A percentile compares a stretch with the other conserved stretches of the same genome.
phyloP scores from a whole-genome alignment of 2,797 vertebrate genomes.

The Scarus forsteni region DNA sequence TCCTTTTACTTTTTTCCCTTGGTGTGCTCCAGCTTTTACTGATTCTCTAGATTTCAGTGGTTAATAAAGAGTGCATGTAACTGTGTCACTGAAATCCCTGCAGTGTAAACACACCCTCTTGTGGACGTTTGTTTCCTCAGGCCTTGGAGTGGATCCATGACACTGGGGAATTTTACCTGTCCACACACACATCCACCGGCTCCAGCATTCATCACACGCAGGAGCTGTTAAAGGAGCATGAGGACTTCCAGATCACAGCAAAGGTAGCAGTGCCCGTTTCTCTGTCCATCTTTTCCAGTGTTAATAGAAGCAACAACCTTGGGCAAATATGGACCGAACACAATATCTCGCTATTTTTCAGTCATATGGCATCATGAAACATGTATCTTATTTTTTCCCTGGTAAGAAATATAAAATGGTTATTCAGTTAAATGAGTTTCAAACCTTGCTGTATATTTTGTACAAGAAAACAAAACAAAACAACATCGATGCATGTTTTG shows the following conservation, averaged over 20 bases:
- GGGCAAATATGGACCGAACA: too few relatives aligned
- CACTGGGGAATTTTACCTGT: constrained; percentile 98
- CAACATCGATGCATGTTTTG: too few relatives aligned
- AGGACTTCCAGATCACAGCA: constrained; percentile 99
- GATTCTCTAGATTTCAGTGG: not conserved
- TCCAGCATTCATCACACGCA: constrained; percentile 98
- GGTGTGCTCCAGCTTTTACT: not conserved
- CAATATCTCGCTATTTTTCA: too few relatives aligned
- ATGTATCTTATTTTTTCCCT: too few relatives aligned
- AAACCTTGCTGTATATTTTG: too few relatives aligned
- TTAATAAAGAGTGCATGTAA: constrained; percentile 2
- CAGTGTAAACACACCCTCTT: constrained; percentile 25
- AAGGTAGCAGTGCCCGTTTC: constrained; percentile 84
- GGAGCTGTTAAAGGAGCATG: constrained; percentile 96
- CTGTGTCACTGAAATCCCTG: constrained; percentile 31
- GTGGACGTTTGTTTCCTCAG: constrained; percentile 76
- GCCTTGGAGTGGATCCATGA: constrained; percentile 99
- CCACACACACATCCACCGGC: constrained; percentile 96
- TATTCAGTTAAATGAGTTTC: too few relatives aligned
- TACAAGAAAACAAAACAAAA: too few relatives aligned
- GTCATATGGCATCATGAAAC: too few relatives aligned
- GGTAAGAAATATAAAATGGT: too few relatives aligned
- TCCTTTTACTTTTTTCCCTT: too few relatives aligned
- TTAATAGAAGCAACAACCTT: not conserved
- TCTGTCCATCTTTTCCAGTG: not conserved